Conservation (phyloP, 2,888 invertebrate genomes). For the Oscheius sp. region DNA sequence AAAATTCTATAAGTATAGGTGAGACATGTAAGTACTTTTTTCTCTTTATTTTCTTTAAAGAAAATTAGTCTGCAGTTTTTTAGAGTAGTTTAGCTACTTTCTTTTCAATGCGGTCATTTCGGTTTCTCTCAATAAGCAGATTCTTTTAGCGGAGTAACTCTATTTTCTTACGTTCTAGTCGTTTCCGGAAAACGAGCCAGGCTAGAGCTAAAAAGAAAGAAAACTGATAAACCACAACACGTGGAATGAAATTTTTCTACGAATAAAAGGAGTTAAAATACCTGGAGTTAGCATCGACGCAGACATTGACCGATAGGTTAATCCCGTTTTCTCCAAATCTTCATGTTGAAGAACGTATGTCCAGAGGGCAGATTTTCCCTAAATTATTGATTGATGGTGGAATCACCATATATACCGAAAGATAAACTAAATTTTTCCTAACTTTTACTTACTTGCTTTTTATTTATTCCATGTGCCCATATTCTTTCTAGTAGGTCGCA, state of each 20-base stretch:
- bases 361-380: slow-evolving; percentile 96
- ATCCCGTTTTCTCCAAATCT: slow-evolving; percentile 75
- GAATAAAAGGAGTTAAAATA: slow-evolving; percentile 69
- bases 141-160: too few relatives aligned
- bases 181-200: slow-evolving; percentile 90
- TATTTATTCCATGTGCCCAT: slow-evolving; percentile 95
- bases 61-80: too few relatives aligned
- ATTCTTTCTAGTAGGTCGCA: slow-evolving; percentile 95
- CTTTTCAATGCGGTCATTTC: too few relatives aligned
- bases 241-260: neutral
- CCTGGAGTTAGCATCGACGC: slow-evolving; percentile 73
- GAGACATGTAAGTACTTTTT: too few relatives aligned
- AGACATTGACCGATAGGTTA: slow-evolving; percentile 47
- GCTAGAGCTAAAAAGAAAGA: slow-evolving; percentile 80
- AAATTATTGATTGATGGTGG: slow-evolving; percentile 18
- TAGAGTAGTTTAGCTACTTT: too few relatives aligned
- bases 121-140: too few relatives aligned
- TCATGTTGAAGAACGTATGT: slow-evolving; percentile 89
- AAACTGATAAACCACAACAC: neutral
- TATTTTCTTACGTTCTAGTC: slow-evolving; percentile 82
- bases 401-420: neutral
- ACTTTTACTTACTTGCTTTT: slow-evolving; percentile 83
- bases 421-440: neutral
- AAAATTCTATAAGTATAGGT: too few relatives aligned
- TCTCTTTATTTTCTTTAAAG: too few relatives aligned